Percentiles rank a stretch among this genome's conserved stretches.
These are phyloP conservation scores for Macquaria australasica DNA, from an alignment of 2,113 vertebrate species.

Conservation along the genomic window DNA sequence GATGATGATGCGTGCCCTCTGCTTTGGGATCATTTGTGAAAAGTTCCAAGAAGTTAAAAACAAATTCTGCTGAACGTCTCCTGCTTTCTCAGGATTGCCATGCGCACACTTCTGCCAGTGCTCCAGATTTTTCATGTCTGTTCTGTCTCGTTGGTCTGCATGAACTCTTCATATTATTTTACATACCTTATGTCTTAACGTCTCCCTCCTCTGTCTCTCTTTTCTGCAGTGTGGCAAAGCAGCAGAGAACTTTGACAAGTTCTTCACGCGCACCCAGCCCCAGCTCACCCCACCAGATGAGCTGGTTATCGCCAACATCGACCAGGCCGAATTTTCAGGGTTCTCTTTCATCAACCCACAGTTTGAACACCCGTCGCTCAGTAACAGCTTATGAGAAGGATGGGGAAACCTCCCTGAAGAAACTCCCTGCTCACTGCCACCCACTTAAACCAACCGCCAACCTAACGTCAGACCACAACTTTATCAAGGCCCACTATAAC, in stretches of 20 bases:
- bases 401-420: slow-evolving; percentile 18
- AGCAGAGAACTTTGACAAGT: slow-evolving; percentile 98
- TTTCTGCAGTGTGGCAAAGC: slow-evolving; percentile 92
- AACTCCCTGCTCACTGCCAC: slow-evolving; percentile 53
- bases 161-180: neutral
- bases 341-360: slow-evolving; percentile 97
- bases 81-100: slow-evolving; percentile 19
- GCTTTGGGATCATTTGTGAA: slow-evolving; percentile 33
- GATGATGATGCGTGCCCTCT: slow-evolving; percentile 18
- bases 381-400: slow-evolving; percentile 84
- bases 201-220: slow-evolving; percentile 26
- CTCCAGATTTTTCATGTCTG: slow-evolving; percentile 14
- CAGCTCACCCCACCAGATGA: slow-evolving; percentile 95
- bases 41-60: slow-evolving; percentile 8
- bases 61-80: slow-evolving; percentile 17
- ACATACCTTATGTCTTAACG: neutral
- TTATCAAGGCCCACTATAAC: slow-evolving; percentile 39
- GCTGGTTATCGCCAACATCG: slow-evolving; percentile 97
- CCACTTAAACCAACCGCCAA: slow-evolving; percentile 42
- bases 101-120: neutral
- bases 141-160: neutral
- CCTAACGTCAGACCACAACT: slow-evolving; percentile 52
- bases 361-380: slow-evolving; percentile 87
- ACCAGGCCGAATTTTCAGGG: slow-evolving; percentile 97
- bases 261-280: slow-evolving; percentile 96